phyloP scores from a whole-genome alignment of 2,888 invertebrate species.

The Pheosia tremula region DNA sequence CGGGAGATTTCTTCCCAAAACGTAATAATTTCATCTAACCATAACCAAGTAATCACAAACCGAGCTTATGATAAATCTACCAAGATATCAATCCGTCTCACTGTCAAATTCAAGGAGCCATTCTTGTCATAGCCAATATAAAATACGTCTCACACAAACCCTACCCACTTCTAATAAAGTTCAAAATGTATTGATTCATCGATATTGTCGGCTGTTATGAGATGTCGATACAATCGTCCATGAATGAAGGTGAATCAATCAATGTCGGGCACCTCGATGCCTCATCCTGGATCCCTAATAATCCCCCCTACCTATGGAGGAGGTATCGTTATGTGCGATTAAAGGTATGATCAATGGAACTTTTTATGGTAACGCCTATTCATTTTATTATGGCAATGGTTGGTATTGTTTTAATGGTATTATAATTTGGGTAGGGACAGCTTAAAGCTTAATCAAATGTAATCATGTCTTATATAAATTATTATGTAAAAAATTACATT shows the following conservation, averaged over 20 bases:
- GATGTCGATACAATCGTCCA: conserved; percentile 40
- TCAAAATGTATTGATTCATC: conserved; percentile 7
- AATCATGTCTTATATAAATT: no score
- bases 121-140: conserved; percentile 34
- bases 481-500: neutral
- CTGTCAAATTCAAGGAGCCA: conserved; percentile 45
- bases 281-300: conserved; percentile 44
- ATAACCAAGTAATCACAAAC: conserved; percentile 32
- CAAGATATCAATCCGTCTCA: conserved; percentile 47
- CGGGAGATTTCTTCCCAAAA: neutral
- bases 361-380: conserved; percentile 21
- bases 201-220: conserved; percentile 16
- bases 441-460: neutral
- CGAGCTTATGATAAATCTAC: conserved; percentile 52
- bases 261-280: conserved; percentile 57
- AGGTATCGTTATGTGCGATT: conserved; percentile 43
- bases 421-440: neutral
- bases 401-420: neutral
- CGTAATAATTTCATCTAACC: conserved; percentile 10
- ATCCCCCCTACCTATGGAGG: conserved; percentile 36
- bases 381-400: conserved; percentile 11
- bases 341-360: conserved; percentile 39
- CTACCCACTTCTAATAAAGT: conserved; percentile 13
- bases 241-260: conserved; percentile 63
- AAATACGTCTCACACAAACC: neutral